Percentiles rank a stretch among this genome's conserved stretches.
Conservation (phyloP, 2,888 invertebrate species). For the Eurois occulta region DNA sequence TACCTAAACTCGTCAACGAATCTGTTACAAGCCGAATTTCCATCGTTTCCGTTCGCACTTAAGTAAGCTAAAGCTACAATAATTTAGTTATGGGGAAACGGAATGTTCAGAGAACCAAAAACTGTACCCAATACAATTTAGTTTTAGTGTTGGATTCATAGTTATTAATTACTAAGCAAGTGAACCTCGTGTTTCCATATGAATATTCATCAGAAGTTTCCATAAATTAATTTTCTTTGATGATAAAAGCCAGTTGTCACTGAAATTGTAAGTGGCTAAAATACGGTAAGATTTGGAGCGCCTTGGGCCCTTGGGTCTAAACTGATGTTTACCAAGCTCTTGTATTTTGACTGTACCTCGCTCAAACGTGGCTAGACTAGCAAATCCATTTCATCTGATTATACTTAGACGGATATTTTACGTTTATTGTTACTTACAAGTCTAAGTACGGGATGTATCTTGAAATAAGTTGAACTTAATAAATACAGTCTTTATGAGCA, state of each 20-base stretch:
- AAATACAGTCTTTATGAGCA: constrained; percentile 18
- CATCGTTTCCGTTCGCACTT: constrained; percentile 8
- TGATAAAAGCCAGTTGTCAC: constrained; percentile 22
- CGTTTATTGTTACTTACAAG: constrained; percentile 48
- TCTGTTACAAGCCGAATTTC: constrained; percentile 4
- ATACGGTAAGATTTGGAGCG: constrained; percentile 24
- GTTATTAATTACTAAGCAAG: constrained; percentile 41
- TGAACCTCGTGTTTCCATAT: constrained; percentile 24
- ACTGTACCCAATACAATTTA: constrained; percentile 26
- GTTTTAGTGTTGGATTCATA: constrained; percentile 26
- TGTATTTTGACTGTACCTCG: constrained; percentile 55
- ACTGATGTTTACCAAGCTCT: constrained; percentile 43
- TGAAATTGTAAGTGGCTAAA: constrained; percentile 39
- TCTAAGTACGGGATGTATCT: constrained; percentile 17
- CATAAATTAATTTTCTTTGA: constrained; percentile 54
- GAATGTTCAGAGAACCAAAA: constrained; percentile 26
- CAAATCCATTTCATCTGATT: constrained; percentile 52
- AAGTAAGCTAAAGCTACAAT: constrained; percentile 18
- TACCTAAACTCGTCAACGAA: constrained; percentile 10
- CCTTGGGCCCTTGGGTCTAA: constrained; percentile 27
- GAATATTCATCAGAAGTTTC: constrained; percentile 55
- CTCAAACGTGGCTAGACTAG: constrained; percentile 58
- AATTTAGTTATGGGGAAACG: constrained; percentile 28
- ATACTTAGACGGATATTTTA: constrained; percentile 45
- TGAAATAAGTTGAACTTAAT: constrained; percentile 29